Conservation (phyloP, 2,113 vertebrate genomes). For the Pan troglodytes region DNA sequence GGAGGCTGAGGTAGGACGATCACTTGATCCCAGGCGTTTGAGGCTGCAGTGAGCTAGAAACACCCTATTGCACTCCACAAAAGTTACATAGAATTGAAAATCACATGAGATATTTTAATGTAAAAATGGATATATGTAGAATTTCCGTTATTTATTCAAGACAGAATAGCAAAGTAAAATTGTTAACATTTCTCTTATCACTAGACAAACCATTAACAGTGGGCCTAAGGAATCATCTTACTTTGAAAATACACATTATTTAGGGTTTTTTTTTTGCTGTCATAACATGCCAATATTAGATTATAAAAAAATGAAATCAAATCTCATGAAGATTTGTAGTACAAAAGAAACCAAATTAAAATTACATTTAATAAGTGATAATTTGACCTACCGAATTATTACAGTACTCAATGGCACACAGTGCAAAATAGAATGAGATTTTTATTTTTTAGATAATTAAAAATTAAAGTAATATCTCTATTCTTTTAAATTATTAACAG, state of each 20-base stretch:
- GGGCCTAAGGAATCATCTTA: neutral
- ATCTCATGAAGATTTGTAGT: neutral
- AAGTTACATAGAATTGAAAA: neutral
- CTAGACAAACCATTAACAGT: neutral
- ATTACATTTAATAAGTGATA: slow-evolving; percentile 67
- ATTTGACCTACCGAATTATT: slow-evolving; percentile 64
- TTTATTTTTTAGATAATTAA: slow-evolving; percentile 46
- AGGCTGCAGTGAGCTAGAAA: too few species aligned
- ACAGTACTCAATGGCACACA: slow-evolving; percentile 62
- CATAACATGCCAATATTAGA: slow-evolving; percentile 8
- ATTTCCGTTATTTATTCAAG: neutral
- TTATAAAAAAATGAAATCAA: slow-evolving; percentile 24
- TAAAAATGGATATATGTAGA: neutral
- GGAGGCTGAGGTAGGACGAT: too few species aligned
- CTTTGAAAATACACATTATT: neutral
- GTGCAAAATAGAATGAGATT: slow-evolving; percentile 40
- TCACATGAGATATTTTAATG: neutral
- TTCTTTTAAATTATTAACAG: slow-evolving; percentile 17
- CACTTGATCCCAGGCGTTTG: too few species aligned
- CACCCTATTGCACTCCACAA: neutral
- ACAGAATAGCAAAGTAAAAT: neutral
- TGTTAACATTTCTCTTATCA: neutral
- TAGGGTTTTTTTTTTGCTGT: neutral
- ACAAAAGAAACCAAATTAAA: slow-evolving; percentile 65
- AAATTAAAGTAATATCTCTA: slow-evolving; percentile 47